Evolutionary conservation across 2,113 vertebrate genomes (phyloP), one percentile per base, ranked within the genome.

Genomic region (Burhinus oedicnemus): DNA sequence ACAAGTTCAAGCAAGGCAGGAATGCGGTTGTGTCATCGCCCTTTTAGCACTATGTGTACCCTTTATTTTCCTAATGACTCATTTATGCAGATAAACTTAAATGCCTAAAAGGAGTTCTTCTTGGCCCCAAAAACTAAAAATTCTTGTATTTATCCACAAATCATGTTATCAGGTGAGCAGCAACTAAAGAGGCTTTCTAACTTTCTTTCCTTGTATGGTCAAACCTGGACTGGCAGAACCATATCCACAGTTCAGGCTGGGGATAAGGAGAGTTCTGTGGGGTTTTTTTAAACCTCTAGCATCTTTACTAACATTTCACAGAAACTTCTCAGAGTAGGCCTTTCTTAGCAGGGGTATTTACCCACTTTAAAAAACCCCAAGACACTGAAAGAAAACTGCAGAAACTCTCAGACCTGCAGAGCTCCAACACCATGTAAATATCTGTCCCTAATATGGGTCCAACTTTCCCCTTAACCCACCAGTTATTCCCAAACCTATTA

Each of bases 21-120:
- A 96, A 97, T 95, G 91, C 4, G 94, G 70, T 85, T 94, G 89
- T 97, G 93, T 97, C 89, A 96, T 94, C 89, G 49, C 84, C 84
- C 72, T 95, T 81, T 89, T 30, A 94, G 90, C 83, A 70, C 93
- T 86, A 4, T 9, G n/a, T 5, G 62, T 93, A 94, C 90, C 72
- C 87, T 97, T 91, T 32, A 52, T 95, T 95, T 95, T 57, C 94
- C 93, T 90, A 87, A 94, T 93, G 95, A 95, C 66, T 95, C 96
- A 95, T 70, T 95, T 91, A 94, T 91, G 84, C 78, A 93, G 94
- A 91, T 87, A 91, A 93, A 96, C 30, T 74, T 38, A 30, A 92
- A 80, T 83, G 87, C 87, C 87, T 96, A 66, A 91, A 91, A 96
- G 81, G 84, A 95, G 68, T 12, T 66, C 74, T 93, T 87, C 75